Evolutionary conservation across 2,113 vertebrate species (phyloP).

Genomic region (Perca schrenkii): DNA sequence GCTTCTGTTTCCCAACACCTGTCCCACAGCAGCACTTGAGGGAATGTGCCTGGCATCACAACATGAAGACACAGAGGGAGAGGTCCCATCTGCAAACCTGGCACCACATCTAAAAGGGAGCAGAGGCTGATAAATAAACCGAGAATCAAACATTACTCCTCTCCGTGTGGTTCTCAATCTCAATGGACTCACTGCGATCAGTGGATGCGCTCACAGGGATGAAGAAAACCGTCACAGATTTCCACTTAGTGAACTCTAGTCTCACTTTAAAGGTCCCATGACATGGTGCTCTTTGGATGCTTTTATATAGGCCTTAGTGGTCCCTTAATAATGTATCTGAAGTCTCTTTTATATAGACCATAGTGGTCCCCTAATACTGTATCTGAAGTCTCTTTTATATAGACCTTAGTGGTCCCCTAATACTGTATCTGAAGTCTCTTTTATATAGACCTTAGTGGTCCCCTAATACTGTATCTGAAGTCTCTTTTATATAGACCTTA

Average conservation of each 20-base stretch:
- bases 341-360: no score
- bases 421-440: no score
- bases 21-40: slow-evolving; percentile 54
- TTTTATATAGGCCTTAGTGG: no score
- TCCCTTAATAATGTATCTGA: no score
- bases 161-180: neutral
- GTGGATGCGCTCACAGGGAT: neutral
- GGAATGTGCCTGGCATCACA: slow-evolving; percentile 37
- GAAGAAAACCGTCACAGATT: neutral
- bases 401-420: no score
- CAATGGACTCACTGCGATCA: neutral
- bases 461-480: no score
- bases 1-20: slow-evolving; percentile 51
- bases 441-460: no score
- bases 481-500: no score
- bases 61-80: slow-evolving; percentile 41
- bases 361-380: no score
- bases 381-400: no score
- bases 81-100: slow-evolving; percentile 47
- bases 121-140: neutral
- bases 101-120: slow-evolving; percentile 38
- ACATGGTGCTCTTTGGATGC: no score
- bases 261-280: no score
- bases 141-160: neutral
- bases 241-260: neutral